Evolutionary conservation across 2,888 invertebrate genomes (phyloP), one percentile per base, ranked within the genome.

Genomic region (Pammene fasciana): DNA sequence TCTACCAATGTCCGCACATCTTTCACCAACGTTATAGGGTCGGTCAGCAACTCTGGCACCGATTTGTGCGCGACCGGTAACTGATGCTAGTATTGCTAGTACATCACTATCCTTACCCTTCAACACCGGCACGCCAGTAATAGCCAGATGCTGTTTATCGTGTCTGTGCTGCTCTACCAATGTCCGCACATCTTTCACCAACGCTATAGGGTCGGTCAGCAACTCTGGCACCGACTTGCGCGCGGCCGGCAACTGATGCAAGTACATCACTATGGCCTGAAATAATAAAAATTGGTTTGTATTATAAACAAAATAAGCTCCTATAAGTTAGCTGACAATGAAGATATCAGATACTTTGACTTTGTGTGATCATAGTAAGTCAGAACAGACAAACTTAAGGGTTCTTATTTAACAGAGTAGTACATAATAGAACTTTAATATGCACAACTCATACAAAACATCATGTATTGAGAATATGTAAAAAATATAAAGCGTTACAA

Each of bases 151-250:
- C 55, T 96, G 96, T 79, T 95, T 96, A 84, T 99, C 99, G 79
- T 96, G 96, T 66, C 97, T 94, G 83, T 99, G 99, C 65, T 97
- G 95, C 78, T 97, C 96, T 10, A 99, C 97, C 72, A 99, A 84
- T 8, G 96, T 96, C 74, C 98, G 94, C 5, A 98, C 97, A 83
- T 99, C 98, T 72, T 96, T 95, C 62, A 99, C 96, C 48, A 99
- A 91, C 0, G 96, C 96, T 48, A 98, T 97, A 0, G 99, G 97
- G 85, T 99, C 97, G 0, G 95, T 94, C 26, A 99, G 95, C 60
- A 99, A 90, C 77, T 97, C 98, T 1, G 99, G 99, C 41, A 99
- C 97, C 68, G 96, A 97, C 86, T 98, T 98, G 82, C 97, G 97
- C 71, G 96, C 96, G 0, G 96, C 95, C 13, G 99, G 97, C 79